Evolutionary conservation across 1,140 invertebrate genomes (phyloP).

Genomic region (Condylostylus longicornis): DNA sequence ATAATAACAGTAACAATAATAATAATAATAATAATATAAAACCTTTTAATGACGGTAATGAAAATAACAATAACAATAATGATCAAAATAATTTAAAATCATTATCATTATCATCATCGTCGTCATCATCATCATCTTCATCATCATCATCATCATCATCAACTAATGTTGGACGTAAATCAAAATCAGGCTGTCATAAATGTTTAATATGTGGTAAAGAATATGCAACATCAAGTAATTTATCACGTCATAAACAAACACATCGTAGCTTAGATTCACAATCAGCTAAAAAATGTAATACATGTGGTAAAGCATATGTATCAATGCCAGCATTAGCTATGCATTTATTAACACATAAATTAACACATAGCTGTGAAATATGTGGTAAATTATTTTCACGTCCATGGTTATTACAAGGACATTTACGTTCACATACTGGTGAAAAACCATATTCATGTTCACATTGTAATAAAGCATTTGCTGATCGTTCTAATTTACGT

Average conservation of each 20-base stretch:
- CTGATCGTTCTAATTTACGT: conserved; percentile 64
- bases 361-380: conserved; percentile 77
- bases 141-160: not conserved
- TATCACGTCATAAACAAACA: conserved; percentile 93
- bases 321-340: conserved; percentile 95
- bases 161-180: not conserved
- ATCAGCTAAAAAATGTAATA: conserved; percentile 82
- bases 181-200: conserved; percentile 51
- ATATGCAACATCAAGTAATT: conserved; percentile 91
- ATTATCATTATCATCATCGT: too few relatives aligned
- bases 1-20: too few relatives aligned
- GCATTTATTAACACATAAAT: conserved; percentile 87
- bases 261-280: conserved; percentile 86
- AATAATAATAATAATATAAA: too few relatives aligned
- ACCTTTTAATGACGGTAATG: too few relatives aligned
- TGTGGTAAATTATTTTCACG: conserved; percentile 88
- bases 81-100: too few relatives aligned
- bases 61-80: too few relatives aligned
- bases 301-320: conserved; percentile 91
- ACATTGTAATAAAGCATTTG: conserved; percentile 49
- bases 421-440: conserved; percentile 49
- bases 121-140: too few relatives aligned
- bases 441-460: conserved; percentile 49
- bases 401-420: conserved; percentile 82
- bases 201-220: conserved; percentile 92